Base-by-base conservation (phyloP, 2,113 vertebrate species). In the Monopterus albus region DNA sequence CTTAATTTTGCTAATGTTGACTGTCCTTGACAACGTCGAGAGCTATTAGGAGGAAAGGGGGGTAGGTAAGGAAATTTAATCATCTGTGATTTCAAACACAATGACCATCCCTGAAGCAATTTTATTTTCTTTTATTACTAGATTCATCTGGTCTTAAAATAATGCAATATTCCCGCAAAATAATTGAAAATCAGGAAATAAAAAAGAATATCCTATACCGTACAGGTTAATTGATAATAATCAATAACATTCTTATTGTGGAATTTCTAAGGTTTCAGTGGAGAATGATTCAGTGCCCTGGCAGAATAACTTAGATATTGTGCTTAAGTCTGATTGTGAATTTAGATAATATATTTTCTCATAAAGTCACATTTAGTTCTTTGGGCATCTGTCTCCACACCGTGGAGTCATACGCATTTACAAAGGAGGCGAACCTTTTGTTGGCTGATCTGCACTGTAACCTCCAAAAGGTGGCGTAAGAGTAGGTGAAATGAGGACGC, bases 391-490 rank as follows among this genome's bases (percentile, higher is more conserved):
- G 4, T 40, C 23, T 52, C 39, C 17, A 51, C n/a, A n/a, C n/a
- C n/a, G n/a, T n/a, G n/a, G n/a, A n/a, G n/a, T n/a, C n/a, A n/a
- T n/a, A n/a, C n/a, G n/a, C n/a, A n/a, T n/a, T n/a, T n/a, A n/a
- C n/a, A n/a, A n/a, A n/a, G n/a, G n/a, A n/a, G n/a, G n/a, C n/a
- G n/a, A 29, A 31, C n/a, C 31, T 6, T 5, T 39, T 6, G 2
- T 7, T 47, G 4, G 15, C 3, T 45, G 70, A 23, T 31, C 2
- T 84, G n/a, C 45, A 26, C 7, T 12, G 7, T 55, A 67, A 25
- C 45, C 20, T 8, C 61, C 90, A 74, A 66, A 70, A 83, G 92
- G 85, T 85, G 91, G 88, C 91, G 88, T 38, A 2, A 82, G 84
- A 89, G 86, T 72, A 58, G 63, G 5, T 0, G 29, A 46, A 56